Base-by-base conservation (phyloP, 2,888 invertebrate genomes). In the Drosophila rellima region DNA sequence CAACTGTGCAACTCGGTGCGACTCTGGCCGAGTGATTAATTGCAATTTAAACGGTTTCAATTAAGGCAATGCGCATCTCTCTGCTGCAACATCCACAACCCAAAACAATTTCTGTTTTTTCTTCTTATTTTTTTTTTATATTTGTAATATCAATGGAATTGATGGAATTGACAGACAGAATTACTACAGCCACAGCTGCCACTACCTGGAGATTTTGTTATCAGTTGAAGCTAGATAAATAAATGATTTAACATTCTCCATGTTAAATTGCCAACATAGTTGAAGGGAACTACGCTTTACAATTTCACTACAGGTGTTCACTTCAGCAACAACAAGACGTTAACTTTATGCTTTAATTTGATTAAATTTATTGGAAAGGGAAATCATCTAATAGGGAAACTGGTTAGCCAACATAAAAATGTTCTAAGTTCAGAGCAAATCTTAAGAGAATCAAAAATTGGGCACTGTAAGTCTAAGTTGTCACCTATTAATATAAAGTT, bases 11-110 rank as follows among this genome's bases (percentile, higher is more conserved):
- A 70, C 79, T 79, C 26, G 6, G 26, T 26, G 26, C 74, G 73
- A 69, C 74, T 64, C 59, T 15, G 48, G 45, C 44, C 52, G 61
- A 68, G 81, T 92, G 91, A 91, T 91, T 91, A 91, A 92, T 91
- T 90, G 89, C 82, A 89, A 88, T 91, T 92, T 92, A 92, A 92
- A 91, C 84, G 92, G 81, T 90, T 88, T 90, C 90, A 90, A 90
- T 90, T 90, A 91, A 84, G 90, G 74, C 89, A 85, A 75, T 89
- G 83, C 88, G 89, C 89, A 89, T 84, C 83, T 88, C 82, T 84
- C 56, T 72, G 69, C 75, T 60, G 89, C 74, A 63, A 15, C 63
- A 56, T 61, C 50, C 62, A 40, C 33, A 63, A 17, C 55, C 51
- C 52, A 65, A 69, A 79, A 60, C 65, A 73, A 62, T 54, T 60